phyloP scores from a whole-genome alignment of 2,113 vertebrate species.

The Tachuris rubrigastra region DNA sequence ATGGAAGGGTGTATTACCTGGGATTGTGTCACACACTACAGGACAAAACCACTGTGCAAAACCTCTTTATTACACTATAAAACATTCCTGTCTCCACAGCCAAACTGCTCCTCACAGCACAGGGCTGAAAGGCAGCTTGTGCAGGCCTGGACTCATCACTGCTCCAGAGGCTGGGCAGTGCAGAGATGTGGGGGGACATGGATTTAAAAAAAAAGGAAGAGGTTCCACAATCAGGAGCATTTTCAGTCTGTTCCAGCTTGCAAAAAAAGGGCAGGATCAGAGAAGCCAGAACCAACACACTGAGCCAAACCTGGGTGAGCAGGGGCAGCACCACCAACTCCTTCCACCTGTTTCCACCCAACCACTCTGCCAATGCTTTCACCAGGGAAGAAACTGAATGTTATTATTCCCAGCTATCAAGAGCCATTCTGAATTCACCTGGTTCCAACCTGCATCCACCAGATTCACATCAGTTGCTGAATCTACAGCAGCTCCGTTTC shows the following conservation, averaged over 20 bases:
- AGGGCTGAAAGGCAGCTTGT: not conserved
- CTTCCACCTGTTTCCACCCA: not conserved
- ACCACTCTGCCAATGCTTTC: not conserved
- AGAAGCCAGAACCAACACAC: not conserved
- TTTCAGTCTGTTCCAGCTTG: not conserved
- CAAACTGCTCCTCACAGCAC: not conserved
- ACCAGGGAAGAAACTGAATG: not conserved
- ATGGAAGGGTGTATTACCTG: too few relatives aligned
- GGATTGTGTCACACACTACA: not conserved
- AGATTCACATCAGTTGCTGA: not conserved
- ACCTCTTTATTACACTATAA: fast-evolving
- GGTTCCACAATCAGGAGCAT: not conserved
- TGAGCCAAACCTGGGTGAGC: not conserved
- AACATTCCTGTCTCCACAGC: not conserved
- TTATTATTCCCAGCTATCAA: not conserved
- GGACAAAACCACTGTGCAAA: not conserved
- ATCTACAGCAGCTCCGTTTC: not conserved
- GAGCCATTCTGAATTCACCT: not conserved
- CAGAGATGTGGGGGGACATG: not conserved
- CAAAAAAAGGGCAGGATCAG: not conserved
- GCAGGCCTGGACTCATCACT: not conserved
- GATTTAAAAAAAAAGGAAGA: too few relatives aligned
- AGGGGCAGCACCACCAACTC: not conserved
- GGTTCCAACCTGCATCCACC: not conserved
- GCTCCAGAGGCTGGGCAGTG: not conserved